Evolutionary conservation across 2,797 vertebrate species (phyloP), one percentile per base, ranked within the genome.

Genomic region (Enteromius thamalakanensis): DNA sequence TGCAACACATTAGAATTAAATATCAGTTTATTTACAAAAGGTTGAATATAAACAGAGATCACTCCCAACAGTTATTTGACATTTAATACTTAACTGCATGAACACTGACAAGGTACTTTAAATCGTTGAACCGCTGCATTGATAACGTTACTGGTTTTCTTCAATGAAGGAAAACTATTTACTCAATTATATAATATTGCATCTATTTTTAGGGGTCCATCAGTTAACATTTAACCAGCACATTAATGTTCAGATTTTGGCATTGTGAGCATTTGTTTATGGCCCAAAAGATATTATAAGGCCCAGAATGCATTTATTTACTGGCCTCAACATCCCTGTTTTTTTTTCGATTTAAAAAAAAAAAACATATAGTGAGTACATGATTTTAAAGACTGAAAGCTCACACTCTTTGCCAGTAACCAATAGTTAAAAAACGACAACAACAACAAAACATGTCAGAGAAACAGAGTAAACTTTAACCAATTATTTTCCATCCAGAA

Each of bases 401-500:
- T 45, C 12, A 67, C 8, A 40, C n/a, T 65, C 19, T 8, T 8
- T 67, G 47, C 19, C 21, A 76, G 32, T 82, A 15, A 65, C 45
- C 17, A 14, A 58, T 14, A 26, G 21, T 76, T 7, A 19, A 72
- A 72, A 15, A 47, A 42, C 42, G 42, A 42, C 42, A 29, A 19
- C 34, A 60, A 12, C 11, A 26, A 58, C 6, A 21, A 19, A 53
- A 74, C 58, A 23, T 29, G 8, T 68, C 10, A 7, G 15, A 29
- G 23, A 40, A 76, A 11, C 40, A 47, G 21, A 75, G 21, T 55
- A 34, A 47, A 45, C 42, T 49, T 58, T 34, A 58, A 58, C 17
- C 53, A 58, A 69, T 76, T 9, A 69, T 69, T 69, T 45, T 69
- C 6, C 58, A 90, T 87, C 82, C 88, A 87, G 82, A 89, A 89